phyloP scores from a whole-genome alignment of 2,888 invertebrate species.

The Boloria euphrosyne region DNA sequence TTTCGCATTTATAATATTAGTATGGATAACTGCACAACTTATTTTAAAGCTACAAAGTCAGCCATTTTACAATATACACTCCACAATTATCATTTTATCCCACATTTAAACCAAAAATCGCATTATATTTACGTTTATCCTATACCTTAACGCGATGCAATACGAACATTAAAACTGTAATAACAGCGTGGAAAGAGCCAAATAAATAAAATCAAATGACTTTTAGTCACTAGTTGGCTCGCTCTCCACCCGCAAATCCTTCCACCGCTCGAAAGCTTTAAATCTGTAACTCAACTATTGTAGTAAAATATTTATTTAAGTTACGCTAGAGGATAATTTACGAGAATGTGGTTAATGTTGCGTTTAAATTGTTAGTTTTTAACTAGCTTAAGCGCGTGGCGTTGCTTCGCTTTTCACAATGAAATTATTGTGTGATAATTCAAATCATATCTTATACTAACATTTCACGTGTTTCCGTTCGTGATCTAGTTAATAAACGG shows the following conservation, averaged over 20 bases:
- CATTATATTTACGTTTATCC: not conserved
- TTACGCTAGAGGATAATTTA: constrained; percentile 3
- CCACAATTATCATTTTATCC: too few relatives aligned
- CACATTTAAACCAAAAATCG: not conserved
- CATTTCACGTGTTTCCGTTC: too few relatives aligned
- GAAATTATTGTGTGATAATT: too few relatives aligned
- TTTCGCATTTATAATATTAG: too few relatives aligned
- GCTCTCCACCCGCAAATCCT: constrained; percentile 34
- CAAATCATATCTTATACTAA: too few relatives aligned
- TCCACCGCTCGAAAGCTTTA: constrained; percentile 23
- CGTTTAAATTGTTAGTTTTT: not conserved
- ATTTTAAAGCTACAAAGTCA: too few relatives aligned
- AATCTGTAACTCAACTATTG: constrained; percentile 28
- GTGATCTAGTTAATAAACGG: too few relatives aligned
- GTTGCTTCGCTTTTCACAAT: too few relatives aligned
- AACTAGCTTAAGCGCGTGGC: too few relatives aligned
- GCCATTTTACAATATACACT: too few relatives aligned
- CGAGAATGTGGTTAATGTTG: not conserved
- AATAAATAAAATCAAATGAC: constrained; percentile 30
- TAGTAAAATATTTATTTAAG: constrained; percentile 26
- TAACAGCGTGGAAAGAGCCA: constrained; percentile 10
- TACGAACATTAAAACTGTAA: constrained; percentile 5
- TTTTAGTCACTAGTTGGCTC: constrained; percentile 36
- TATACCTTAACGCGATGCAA: not conserved
- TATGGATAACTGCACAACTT: too few relatives aligned